Conservation (phyloP, 2,113 vertebrate species). For the Prinia subflava region DNA sequence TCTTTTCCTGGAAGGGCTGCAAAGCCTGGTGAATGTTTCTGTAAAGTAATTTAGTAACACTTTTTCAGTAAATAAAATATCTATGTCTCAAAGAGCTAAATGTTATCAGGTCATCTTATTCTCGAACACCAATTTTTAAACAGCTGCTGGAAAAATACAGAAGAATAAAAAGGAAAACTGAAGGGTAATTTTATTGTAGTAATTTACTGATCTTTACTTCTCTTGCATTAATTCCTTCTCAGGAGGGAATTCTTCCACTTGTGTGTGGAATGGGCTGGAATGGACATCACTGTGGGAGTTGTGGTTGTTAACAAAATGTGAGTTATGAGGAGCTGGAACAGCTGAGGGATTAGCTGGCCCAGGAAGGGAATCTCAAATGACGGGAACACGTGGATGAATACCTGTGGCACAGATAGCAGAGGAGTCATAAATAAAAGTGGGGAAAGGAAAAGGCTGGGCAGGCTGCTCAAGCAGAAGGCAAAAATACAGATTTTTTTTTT, state of each 20-base stretch:
- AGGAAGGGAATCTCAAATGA: background rate
- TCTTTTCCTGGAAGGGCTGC: background rate
- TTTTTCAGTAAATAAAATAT: background rate
- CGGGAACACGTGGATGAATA: background rate
- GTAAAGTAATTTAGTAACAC: background rate
- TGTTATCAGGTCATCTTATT: background rate
- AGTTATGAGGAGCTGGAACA: background rate
- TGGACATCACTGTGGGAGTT: background rate
- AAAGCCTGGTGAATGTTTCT: background rate
- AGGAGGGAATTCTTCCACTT: background rate
- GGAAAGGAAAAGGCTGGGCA: background rate
- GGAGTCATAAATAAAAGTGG: background rate
- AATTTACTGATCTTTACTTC: background rate
- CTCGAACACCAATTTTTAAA: background rate
- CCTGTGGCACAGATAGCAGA: background rate
- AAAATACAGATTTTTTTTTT: background rate
- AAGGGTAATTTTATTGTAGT: background rate
- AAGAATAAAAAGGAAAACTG: background rate
- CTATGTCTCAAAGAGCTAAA: background rate
- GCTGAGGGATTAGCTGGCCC: background rate
- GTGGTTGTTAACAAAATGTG: background rate
- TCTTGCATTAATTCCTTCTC: background rate
- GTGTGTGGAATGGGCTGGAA: background rate
- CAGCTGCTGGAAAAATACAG: background rate
- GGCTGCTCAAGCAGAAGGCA: background rate